Evolutionary conservation across 2,888 invertebrate genomes (phyloP).

Genomic region (Hirudinaria manillensis): DNA sequence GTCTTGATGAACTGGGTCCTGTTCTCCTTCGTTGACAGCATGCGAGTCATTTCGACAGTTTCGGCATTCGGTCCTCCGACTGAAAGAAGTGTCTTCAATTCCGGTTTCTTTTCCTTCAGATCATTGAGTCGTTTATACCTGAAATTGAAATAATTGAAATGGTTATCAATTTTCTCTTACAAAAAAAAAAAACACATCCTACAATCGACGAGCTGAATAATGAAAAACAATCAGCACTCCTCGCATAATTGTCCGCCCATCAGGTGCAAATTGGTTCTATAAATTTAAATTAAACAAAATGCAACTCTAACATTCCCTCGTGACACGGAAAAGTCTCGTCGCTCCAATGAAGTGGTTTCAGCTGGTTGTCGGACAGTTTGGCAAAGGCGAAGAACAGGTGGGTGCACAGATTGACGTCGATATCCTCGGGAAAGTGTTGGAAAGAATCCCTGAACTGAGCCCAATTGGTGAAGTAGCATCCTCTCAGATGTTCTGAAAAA

Average conservation of each 20-base stretch:
- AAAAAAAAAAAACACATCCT: too few relatives aligned
- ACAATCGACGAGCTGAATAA: too few relatives aligned
- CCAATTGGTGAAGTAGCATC: constrained; percentile 47
- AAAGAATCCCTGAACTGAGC: constrained; percentile 38
- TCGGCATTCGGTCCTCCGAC: constrained; percentile 79
- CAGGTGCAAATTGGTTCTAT: too few relatives aligned
- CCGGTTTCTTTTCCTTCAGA: constrained; percentile 62
- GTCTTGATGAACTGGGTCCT: constrained; percentile 34
- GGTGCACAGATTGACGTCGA: constrained; percentile 67
- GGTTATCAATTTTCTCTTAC: too few relatives aligned
- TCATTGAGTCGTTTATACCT: constrained; percentile 70
- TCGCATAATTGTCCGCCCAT: too few relatives aligned
- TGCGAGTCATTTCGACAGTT: constrained; percentile 43
- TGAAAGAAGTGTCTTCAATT: constrained; percentile 74
- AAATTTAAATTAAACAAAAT: not conserved
- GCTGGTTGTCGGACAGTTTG: constrained; percentile 61
- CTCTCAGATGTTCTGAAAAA: constrained; percentile 34
- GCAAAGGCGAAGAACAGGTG: constrained; percentile 82
- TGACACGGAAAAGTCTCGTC: constrained; percentile 15
- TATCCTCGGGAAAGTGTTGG: constrained; percentile 39
- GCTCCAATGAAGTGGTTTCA: constrained; percentile 10
- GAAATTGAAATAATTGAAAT: too few relatives aligned
- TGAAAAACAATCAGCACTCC: too few relatives aligned
- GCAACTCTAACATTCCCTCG: not conserved
- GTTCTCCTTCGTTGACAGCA: constrained; percentile 31